A percentile compares a stretch with the other conserved stretches of the same genome.
These are phyloP conservation scores for Ctenosaura bakeri DNA, from an alignment of 2,797 vertebrate species.

Conservation along the genomic window DNA sequence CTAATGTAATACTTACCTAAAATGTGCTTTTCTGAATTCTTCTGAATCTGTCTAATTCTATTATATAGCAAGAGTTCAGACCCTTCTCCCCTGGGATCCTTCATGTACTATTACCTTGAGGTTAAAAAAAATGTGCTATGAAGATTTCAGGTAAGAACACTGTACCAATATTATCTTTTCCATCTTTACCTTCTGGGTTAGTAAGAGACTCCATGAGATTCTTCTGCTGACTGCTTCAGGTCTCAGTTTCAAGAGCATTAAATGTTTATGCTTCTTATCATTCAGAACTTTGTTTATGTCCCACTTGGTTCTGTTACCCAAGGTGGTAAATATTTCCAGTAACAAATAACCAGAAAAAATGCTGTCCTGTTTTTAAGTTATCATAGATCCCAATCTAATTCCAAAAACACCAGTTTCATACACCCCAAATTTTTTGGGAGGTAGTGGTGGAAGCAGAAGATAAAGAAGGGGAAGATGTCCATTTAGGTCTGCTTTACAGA, in stretches of 20 bases:
- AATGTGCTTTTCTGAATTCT: neutral
- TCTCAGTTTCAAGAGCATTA: slow-evolving; percentile 1
- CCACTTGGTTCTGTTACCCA: neutral
- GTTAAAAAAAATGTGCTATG: neutral
- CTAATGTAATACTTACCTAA: neutral
- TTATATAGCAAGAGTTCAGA: neutral
- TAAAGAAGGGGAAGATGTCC: no score
- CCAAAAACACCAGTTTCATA: neutral
- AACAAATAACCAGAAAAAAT: neutral
- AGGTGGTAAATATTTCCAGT: neutral
- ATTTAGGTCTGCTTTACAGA: no score
- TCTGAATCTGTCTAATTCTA: neutral
- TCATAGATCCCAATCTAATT: neutral
- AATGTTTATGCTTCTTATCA: neutral
- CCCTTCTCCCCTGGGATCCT: neutral
- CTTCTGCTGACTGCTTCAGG: neutral
- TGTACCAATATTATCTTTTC: neutral
- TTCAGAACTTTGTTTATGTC: neutral
- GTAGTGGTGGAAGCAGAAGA: no score
- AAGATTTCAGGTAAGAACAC: neutral
- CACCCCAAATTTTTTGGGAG: neutral
- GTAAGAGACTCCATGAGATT: neutral
- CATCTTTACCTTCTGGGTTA: neutral
- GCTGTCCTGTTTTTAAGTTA: neutral
- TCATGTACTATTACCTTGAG: neutral